phyloP scores from a whole-genome alignment of 2,797 vertebrate genomes.

The Morelia viridis region DNA sequence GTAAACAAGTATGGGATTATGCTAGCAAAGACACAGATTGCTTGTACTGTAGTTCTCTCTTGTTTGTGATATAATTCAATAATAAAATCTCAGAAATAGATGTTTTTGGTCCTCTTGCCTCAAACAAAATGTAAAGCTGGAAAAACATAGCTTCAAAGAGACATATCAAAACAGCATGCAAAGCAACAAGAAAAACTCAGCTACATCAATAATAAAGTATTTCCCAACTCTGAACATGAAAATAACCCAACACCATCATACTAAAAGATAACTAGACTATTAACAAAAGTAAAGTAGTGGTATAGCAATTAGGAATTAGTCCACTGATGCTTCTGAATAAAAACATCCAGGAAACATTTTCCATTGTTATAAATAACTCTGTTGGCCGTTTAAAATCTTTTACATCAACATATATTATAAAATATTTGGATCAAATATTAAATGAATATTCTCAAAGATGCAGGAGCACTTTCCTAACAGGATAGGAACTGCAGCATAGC shows the following conservation, averaged over 20 bases:
- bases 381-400: neutral
- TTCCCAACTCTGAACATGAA: neutral
- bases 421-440: neutral
- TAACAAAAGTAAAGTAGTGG: neutral
- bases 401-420: neutral
- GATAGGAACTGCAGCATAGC: neutral
- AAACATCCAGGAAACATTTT: neutral
- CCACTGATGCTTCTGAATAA: neutral
- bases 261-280: constrained; percentile 6
- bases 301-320: neutral
- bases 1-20: neutral
- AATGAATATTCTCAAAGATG: neutral
- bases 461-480: neutral
- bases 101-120: neutral
- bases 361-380: neutral
- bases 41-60: neutral
- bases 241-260: neutral
- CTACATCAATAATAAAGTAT: neutral
- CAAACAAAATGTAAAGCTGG: neutral
- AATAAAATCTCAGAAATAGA: neutral
- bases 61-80: neutral
- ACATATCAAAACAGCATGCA: neutral
- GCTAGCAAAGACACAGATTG: neutral
- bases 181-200: neutral
- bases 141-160: neutral